Conservation (phyloP, 2,797 vertebrate species). For the Gouania willdenowi region DNA sequence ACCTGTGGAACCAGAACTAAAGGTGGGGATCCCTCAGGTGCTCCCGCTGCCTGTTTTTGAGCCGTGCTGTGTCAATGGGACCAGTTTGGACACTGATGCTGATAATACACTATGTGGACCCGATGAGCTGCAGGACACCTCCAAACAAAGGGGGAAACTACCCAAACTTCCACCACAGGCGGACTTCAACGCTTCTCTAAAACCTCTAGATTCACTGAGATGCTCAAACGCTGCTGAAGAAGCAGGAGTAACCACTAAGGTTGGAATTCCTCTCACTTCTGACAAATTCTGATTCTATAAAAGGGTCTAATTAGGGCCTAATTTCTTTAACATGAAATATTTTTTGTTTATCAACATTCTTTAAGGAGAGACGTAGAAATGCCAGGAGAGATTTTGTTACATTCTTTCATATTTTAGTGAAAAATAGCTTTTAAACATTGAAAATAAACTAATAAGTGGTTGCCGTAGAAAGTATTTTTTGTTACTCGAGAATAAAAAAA, state of each 20-base stretch:
- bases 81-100: conserved; percentile 42
- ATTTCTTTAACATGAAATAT: no score
- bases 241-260: conserved; percentile 39
- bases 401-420: no score
- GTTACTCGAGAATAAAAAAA: no score
- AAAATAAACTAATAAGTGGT: no score
- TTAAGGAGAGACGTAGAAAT: no score
- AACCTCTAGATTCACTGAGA: conserved; percentile 10
- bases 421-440: no score
- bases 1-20: conserved; percentile 81
- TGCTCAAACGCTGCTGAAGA: conserved; percentile 8
- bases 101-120: conserved; percentile 46
- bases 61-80: conserved; percentile 81
- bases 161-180: conserved; percentile 77
- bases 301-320: no score
- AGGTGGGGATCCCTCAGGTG: conserved; percentile 88
- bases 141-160: conserved; percentile 80
- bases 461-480: no score
- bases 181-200: conserved; percentile 42
- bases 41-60: conserved; percentile 77
- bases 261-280: conserved; percentile 20
- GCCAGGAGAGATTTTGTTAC: no score
- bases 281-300: neutral
- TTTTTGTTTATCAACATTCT: no score
- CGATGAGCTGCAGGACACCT: conserved; percentile 48